Conservation (phyloP, 1,140 invertebrate species). For the Eupeodes corollae region DNA sequence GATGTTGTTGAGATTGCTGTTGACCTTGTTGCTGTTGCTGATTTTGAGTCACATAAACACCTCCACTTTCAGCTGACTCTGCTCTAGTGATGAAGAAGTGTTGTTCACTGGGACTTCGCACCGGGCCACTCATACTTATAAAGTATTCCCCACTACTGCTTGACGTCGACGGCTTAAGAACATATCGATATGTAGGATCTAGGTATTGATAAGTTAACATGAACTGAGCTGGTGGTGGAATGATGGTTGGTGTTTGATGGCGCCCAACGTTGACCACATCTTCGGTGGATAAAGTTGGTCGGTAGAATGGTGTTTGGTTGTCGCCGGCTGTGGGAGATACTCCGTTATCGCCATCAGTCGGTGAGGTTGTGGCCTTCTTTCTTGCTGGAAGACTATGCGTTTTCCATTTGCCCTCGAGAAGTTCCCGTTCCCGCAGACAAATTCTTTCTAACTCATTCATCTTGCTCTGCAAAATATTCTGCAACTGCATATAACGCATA, state of each 20-base stretch:
- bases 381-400: slow-evolving; percentile 73
- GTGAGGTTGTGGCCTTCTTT: slow-evolving; percentile 53
- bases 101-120: slow-evolving; percentile 50
- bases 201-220: slow-evolving; percentile 57
- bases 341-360: slow-evolving; percentile 40
- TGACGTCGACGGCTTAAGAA: slow-evolving; percentile 47
- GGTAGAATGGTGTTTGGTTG: slow-evolving; percentile 41
- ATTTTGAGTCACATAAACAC: neutral
- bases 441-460: slow-evolving; percentile 74
- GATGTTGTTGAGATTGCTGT: slow-evolving; percentile 16
- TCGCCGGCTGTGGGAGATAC: slow-evolving; percentile 33
- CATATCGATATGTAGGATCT: slow-evolving; percentile 53
- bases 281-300: slow-evolving; percentile 57
- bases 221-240: slow-evolving; percentile 43
- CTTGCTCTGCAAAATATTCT: slow-evolving; percentile 73
- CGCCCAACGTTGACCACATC: slow-evolving; percentile 46
- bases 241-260: slow-evolving; percentile 33
- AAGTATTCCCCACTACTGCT: slow-evolving; percentile 52
- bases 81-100: slow-evolving; percentile 47
- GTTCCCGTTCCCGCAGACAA: slow-evolving; percentile 68
- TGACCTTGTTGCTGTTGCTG: slow-evolving; percentile 6
- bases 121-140: slow-evolving; percentile 49
- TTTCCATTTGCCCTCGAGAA: slow-evolving; percentile 76
- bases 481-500: slow-evolving; percentile 81
- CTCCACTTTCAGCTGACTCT: slow-evolving; percentile 24